Conservation (phyloP, 2,888 invertebrate genomes). For the Thumatha senex region DNA sequence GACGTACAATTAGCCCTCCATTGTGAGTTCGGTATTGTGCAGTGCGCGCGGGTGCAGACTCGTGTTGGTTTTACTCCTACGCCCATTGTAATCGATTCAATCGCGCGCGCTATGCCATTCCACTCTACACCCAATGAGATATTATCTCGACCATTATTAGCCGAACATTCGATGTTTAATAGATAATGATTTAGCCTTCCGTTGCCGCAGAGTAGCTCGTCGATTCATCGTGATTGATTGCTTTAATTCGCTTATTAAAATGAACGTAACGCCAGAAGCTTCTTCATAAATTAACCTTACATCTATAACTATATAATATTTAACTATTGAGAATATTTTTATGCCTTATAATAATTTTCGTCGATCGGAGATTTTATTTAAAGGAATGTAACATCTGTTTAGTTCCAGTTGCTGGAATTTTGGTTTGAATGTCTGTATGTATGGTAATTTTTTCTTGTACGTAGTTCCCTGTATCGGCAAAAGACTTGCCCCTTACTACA, state of each 20-base stretch:
- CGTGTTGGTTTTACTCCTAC: conserved; percentile 77
- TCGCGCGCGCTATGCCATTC: conserved; percentile 62
- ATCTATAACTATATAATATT: conserved; percentile 13
- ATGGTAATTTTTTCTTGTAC: too few relatives aligned
- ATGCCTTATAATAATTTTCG: neutral
- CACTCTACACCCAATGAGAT: conserved; percentile 65
- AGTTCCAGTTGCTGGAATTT: too few relatives aligned
- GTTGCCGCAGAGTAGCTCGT: conserved; percentile 40
- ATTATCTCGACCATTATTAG: conserved; percentile 70
- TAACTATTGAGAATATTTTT: conserved; percentile 6
- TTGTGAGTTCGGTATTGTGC: conserved; percentile 64
- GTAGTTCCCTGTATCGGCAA: too few relatives aligned
- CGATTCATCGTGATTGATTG: conserved; percentile 68
- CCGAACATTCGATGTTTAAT: conserved; percentile 61
- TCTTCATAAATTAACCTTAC: conserved; percentile 16
- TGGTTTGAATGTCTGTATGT: too few relatives aligned
- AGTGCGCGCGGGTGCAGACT: conserved; percentile 65
- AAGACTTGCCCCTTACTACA: too few relatives aligned
- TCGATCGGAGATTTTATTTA: too few relatives aligned
- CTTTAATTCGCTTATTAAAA: conserved; percentile 51
- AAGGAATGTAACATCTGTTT: too few relatives aligned
- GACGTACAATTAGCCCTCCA: conserved; percentile 78
- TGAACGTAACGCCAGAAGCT: conserved; percentile 54
- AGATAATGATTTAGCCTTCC: conserved; percentile 64
- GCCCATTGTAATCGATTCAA: conserved; percentile 70